Evolutionary conservation across 2,888 invertebrate genomes (phyloP).

Genomic region (Thecophora atra): DNA sequence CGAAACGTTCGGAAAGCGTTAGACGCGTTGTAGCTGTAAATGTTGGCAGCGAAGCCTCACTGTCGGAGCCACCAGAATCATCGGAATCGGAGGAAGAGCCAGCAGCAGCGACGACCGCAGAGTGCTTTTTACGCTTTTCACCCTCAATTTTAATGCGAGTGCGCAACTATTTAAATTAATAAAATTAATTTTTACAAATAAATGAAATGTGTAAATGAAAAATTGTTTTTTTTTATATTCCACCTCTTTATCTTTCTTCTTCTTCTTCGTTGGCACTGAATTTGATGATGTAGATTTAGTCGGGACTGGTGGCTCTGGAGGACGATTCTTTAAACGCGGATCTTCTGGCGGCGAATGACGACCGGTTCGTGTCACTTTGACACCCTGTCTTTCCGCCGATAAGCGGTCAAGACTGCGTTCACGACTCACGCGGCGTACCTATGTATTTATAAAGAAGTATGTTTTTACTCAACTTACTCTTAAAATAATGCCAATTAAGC

Average conservation of each 20-base stretch:
- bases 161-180: constrained; percentile 54
- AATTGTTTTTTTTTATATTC: too few relatives aligned
- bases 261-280: constrained; percentile 62
- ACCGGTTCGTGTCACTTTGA: constrained; percentile 58
- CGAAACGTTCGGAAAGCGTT: constrained; percentile 87
- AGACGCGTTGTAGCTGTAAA: constrained; percentile 73
- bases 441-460: neutral
- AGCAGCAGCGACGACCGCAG: constrained; percentile 45
- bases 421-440: constrained; percentile 44
- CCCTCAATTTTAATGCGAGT: constrained; percentile 66
- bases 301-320: constrained; percentile 69
- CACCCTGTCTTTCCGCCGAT: constrained; percentile 53
- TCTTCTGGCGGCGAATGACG: constrained; percentile 69
- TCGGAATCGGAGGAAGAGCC: constrained; percentile 71
- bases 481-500: too few relatives aligned
- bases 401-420: constrained; percentile 55
- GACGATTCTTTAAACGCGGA: constrained; percentile 69
- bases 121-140: constrained; percentile 67
- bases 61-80: constrained; percentile 69
- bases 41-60: constrained; percentile 69
- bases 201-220: neutral
- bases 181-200: neutral
- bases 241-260: constrained; percentile 67
- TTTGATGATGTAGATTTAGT: constrained; percentile 50
- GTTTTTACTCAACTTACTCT: too few relatives aligned